phyloP scores from a whole-genome alignment of 2,888 invertebrate species.

The Synergus japonicus region DNA sequence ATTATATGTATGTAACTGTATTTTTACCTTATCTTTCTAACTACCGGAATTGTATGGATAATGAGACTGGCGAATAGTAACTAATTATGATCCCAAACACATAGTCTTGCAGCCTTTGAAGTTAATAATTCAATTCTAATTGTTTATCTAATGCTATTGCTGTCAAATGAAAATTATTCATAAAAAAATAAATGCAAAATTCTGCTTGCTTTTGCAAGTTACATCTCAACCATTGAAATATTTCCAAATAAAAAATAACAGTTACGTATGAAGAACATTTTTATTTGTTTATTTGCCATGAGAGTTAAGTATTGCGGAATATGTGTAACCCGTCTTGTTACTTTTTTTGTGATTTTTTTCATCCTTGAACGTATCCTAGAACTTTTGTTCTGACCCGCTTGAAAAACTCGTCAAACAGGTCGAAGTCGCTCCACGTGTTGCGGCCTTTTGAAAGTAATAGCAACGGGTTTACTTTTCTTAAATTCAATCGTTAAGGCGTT shows the following conservation, averaged over 20 bases:
- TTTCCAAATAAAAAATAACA: neutral
- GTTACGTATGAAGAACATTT: neutral
- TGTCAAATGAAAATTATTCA: neutral
- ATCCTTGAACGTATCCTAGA: slow-evolving; percentile 21
- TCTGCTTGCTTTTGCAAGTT: neutral
- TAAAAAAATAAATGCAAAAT: neutral
- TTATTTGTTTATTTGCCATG: neutral
- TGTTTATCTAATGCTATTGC: neutral
- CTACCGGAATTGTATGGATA: slow-evolving; percentile 9
- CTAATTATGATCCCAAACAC: neutral
- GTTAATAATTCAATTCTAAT: neutral
- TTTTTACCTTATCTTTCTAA: slow-evolving; percentile 10
- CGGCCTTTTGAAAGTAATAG: neutral
- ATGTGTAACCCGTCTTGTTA: neutral
- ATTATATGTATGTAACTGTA: neutral
- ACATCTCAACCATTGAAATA: neutral
- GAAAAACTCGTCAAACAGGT: slow-evolving; percentile 31
- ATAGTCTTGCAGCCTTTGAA: neutral
- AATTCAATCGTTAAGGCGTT: neutral
- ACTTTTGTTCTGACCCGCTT: neutral
- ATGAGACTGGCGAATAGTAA: neutral
- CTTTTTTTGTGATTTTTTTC: neutral
- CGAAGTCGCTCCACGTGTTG: slow-evolving; percentile 11
- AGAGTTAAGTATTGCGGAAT: neutral
- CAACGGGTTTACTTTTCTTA: neutral